phyloP scores from a whole-genome alignment of 30 jellyfish, hydroid and myxozoan species.

The Aurelia aurita region DNA sequence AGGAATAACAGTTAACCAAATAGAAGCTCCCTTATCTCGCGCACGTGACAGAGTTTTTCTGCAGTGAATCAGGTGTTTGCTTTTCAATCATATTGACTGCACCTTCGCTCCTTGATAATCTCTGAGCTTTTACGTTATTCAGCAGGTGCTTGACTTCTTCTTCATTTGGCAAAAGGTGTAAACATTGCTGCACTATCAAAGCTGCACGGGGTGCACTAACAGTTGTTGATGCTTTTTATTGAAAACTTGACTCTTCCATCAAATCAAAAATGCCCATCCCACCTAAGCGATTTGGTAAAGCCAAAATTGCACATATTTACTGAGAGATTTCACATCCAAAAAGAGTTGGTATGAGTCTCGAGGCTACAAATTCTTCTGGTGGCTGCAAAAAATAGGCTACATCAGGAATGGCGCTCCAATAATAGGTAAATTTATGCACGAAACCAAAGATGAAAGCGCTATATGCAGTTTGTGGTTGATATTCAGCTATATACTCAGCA shows the following conservation, averaged over 20 bases:
- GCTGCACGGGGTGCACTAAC: conserved; percentile 24
- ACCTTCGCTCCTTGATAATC: conserved; percentile 25
- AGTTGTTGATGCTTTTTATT: conserved; percentile 12
- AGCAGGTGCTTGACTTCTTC: conserved; percentile 18
- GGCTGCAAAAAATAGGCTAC: not conserved
- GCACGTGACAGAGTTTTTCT: conserved; percentile 19
- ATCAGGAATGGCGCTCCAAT: conserved; percentile 4
- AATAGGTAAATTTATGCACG: not conserved
- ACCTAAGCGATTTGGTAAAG: conserved; percentile 12
- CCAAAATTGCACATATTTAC: not conserved
- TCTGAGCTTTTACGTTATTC: conserved; percentile 14
- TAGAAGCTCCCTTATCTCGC: conserved; percentile 23
- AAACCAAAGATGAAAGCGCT: not conserved
- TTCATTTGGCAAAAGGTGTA: conserved; percentile 27
- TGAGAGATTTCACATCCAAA: not conserved
- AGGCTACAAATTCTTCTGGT: not conserved
- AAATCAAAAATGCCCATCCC: conserved; percentile 1
- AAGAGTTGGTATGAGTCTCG: not conserved
- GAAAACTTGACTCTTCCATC: conserved; percentile 12
- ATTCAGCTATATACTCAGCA: no score
- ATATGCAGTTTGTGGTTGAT: not conserved
- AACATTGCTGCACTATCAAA: conserved; percentile 16
- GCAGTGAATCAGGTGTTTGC: not conserved
- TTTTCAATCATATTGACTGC: not conserved
- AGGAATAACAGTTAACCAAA: conserved; percentile 28